Base-by-base conservation (phyloP, 2,888 invertebrate genomes). In the Laspeyria flexula region DNA sequence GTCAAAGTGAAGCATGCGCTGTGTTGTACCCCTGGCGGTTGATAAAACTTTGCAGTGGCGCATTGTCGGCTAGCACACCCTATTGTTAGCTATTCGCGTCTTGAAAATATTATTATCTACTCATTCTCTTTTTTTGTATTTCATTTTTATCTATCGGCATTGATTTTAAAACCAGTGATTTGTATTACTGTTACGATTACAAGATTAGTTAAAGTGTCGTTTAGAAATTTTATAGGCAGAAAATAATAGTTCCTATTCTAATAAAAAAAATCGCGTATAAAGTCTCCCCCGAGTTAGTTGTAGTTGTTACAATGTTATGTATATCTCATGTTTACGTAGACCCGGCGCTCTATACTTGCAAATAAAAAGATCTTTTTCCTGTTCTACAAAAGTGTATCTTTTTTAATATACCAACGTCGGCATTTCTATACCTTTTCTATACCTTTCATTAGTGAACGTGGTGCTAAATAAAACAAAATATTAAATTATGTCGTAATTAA, bases 1-100 rank as follows among this genome's bases (percentile, higher is more conserved):
- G 90, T 83, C 75, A 87, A 75, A 66, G 5, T 65, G 46, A 73
- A 78, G 79, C 90, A 83, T 86, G 90, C 90, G 90, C 78, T 13
- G 10, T 55, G n/a, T 7, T 15, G 27, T 59, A 61, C 59, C 75
- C 75, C 57, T 42, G 11, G 10, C 29, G 33, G 27, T n/a, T 55
- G 60, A 54, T 15, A 61, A 81, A 69, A 81, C 85, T 67, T 89
- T 85, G 81, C 11, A 2, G 27, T 1, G 3, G 7, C 34, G 44
- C 37, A 13, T 12, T 23, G 11, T 33, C 6, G 10, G 5, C 15
- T 7, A 6, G 7, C 5, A 7, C 7, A 25, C 6, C 25, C 7
- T 3, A 25, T 25, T 7, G 25, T 25, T 7, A 25, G 9, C 25
- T 5, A 21, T 21, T 3, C 21, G 21, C 5, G 5, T 3, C 2